Conservation (phyloP, 2,113 vertebrate genomes). For the Macheiramphus alcinus region DNA sequence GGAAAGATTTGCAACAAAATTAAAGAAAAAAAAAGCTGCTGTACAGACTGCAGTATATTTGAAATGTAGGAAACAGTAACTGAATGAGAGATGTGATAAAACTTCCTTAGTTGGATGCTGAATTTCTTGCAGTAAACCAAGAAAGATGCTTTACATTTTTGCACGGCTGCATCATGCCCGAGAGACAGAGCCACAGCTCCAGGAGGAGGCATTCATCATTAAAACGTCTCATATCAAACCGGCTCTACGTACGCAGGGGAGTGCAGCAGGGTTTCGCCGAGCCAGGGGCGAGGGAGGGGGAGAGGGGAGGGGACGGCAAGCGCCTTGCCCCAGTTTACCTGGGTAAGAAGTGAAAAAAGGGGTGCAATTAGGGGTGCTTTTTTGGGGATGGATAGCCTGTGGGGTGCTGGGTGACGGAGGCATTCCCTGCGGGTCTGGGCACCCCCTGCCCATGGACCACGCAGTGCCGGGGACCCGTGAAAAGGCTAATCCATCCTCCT, state of each 20-base stretch:
- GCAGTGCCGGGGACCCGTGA: not conserved
- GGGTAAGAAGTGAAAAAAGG: not conserved
- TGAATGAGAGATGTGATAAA: conserved; percentile 64
- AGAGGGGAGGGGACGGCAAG: not conserved
- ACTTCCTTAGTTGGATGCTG: conserved; percentile 58
- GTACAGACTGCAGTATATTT: conserved; percentile 19
- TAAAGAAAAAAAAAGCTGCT: conserved; percentile 45
- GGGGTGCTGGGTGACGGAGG: not conserved
- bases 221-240: not conserved
- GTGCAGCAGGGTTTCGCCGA: rapidly evolving
- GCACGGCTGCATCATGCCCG: not conserved
- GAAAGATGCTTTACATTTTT: conserved; percentile 61
- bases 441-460: not conserved
- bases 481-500: not conserved
- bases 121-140: conserved; percentile 59
- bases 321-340: not conserved
- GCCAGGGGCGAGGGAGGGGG: not conserved
- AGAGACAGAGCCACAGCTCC: conserved; percentile 37
- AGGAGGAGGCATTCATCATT: conserved; percentile 19
- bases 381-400: not conserved
- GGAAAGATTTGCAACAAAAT: conserved; percentile 50
- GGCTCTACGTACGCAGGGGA: not conserved
- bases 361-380: not conserved
- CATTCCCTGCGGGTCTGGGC: rapidly evolving
- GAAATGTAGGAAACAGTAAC: conserved; percentile 64